Percentiles rank a stretch among this genome's conserved stretches.
Conservation (phyloP, 2,888 invertebrate species). For the Lepeophtheirus nordmannii region DNA sequence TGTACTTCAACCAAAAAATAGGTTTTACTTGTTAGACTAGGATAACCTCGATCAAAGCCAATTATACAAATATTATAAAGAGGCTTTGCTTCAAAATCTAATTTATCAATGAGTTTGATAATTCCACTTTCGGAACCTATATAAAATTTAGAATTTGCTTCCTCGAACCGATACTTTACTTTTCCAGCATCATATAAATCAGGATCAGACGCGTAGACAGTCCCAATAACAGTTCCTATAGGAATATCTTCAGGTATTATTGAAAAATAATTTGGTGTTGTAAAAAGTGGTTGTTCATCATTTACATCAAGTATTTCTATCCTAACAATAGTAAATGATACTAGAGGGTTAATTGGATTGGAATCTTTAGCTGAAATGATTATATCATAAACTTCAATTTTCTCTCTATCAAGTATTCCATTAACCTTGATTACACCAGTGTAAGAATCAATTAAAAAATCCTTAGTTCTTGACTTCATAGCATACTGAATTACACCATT, state of each 20-base stretch:
- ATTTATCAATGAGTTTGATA: slow-evolving; percentile 53
- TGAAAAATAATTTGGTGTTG: slow-evolving; percentile 43
- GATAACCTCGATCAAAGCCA: slow-evolving; percentile 70
- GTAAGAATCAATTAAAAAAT: slow-evolving; percentile 56
- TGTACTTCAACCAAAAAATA: slow-evolving; percentile 51
- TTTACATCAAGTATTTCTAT: slow-evolving; percentile 75
- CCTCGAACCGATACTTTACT: slow-evolving; percentile 56
- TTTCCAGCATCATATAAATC: slow-evolving; percentile 68
- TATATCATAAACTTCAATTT: slow-evolving; percentile 60
- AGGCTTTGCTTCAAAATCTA: slow-evolving; percentile 79
- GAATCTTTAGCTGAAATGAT: slow-evolving; percentile 60
- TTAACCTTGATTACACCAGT: slow-evolving; percentile 61
- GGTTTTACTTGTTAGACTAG: slow-evolving; percentile 60
- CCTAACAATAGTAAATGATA: slow-evolving; percentile 64
- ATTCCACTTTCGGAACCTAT: slow-evolving; percentile 74
- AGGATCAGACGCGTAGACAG: slow-evolving; percentile 64
- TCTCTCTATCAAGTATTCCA: slow-evolving; percentile 66
- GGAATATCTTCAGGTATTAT: slow-evolving; percentile 83
- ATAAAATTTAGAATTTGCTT: slow-evolving; percentile 46
- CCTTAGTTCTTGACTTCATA: slow-evolving; percentile 54
- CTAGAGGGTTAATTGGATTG: slow-evolving; percentile 46
- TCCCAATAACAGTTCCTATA: slow-evolving; percentile 65
- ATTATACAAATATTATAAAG: slow-evolving; percentile 70
- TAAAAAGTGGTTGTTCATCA: slow-evolving; percentile 70
- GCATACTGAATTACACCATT: slow-evolving; percentile 60